Base-by-base conservation (phyloP, 2,797 vertebrate genomes). In the Allobates femoralis region DNA sequence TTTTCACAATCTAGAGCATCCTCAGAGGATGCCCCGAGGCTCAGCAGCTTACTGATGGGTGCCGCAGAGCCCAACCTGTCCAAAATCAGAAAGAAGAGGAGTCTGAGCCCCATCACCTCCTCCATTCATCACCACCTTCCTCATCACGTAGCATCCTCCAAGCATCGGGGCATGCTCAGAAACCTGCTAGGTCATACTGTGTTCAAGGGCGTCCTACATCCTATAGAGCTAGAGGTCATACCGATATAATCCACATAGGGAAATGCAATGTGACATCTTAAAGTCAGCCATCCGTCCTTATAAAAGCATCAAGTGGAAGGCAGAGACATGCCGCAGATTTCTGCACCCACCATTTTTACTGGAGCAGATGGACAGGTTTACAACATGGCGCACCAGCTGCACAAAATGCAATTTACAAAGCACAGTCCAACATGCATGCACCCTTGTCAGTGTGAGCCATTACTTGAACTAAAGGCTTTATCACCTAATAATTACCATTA, bases 131-230 rank as follows among this genome's bases (percentile, higher is more conserved):
- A 82, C 32, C 34, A 58, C 16, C 21, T 4, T 69, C 26, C 30
- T 26, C 53, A 53, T 74, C 67, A 81, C 69, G 77, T 71, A 86
- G 67, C 67, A 46, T 41, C 69, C 14, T 46, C 67, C 37, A 23
- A n/a, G 37, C 69, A 64, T 55, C 67, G 26, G 66, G 26, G 66
- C 75, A 79, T 69, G 64, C 74, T 78, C 81, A 64, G 81, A 18
- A 32, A 56, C 32, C 67, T 4, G 15, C 28, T 2, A 62, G 56
- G 77, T 64, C n/a, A 79, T n/a, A 80, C 32, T 5, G 7, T 34
- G 5, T 46, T 60, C 66, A 74, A 83, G 81, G 81, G 26, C 67
- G 30, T 34, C 53, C 16, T 58, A 26, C 80, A 82, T 81, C 41
- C 77, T 60, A 41, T n/a, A 62, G 58, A 26, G n/a, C 16, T 78